phyloP scores from a whole-genome alignment of 2,888 invertebrate species.

The Escarpia spicata region DNA sequence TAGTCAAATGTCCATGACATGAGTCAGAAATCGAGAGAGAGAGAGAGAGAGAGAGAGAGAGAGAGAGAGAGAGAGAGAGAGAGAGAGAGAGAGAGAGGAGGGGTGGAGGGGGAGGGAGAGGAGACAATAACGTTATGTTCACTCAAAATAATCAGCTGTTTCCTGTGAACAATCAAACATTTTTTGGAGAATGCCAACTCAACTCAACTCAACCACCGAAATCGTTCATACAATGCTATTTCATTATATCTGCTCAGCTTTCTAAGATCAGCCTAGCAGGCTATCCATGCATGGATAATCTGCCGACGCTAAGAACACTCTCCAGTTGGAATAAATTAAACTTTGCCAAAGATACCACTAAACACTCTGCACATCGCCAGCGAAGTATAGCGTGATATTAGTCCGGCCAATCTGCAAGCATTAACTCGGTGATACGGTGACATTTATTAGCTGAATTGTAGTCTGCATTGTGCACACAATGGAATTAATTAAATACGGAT shows the following conservation, averaged over 20 bases:
- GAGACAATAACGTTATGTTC: no score
- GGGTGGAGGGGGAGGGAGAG: no score
- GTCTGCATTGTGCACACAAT: background rate
- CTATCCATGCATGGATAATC: background rate
- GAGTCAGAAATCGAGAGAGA: no score
- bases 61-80: no score
- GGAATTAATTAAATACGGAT: constrained; percentile 7
- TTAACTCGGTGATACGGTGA: background rate
- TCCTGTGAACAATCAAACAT: background rate
- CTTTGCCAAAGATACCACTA: background rate
- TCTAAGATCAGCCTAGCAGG: background rate
- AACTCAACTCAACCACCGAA: background rate
- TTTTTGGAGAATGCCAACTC: background rate
- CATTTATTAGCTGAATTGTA: background rate
- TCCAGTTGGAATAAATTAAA: background rate
- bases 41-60: no score
- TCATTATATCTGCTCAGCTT: background rate
- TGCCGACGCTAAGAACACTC: background rate
- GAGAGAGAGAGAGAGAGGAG: no score
- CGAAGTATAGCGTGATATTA: background rate
- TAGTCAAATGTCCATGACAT: no score
- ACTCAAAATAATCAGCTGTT: no score
- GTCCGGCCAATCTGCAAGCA: background rate
- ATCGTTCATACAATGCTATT: background rate
- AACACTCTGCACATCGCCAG: background rate